Conservation (phyloP, 2,113 vertebrate genomes). For the Oostethus manadensis region DNA sequence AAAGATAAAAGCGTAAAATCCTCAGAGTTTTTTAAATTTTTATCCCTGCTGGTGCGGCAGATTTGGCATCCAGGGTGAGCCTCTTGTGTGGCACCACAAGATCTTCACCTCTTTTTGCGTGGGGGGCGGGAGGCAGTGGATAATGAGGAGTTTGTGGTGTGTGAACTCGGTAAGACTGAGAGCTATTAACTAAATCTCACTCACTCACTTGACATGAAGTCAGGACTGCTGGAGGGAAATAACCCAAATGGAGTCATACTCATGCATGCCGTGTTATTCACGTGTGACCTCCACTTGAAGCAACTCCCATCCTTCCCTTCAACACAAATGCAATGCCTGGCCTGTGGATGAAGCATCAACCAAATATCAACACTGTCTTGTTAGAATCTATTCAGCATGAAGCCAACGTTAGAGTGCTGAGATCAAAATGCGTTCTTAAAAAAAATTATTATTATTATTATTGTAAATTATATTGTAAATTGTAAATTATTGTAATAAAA, state of each 20-base stretch:
- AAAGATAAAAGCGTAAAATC: no score
- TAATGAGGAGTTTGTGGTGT: conserved; percentile 35
- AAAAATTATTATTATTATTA: no score
- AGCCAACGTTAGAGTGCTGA: not conserved
- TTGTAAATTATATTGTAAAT: no score
- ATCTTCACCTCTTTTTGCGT: conserved; percentile 29
- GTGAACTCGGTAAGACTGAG: conserved; percentile 36
- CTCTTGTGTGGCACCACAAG: conserved; percentile 7
- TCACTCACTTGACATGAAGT: conserved; percentile 56
- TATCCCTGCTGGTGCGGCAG: no score
- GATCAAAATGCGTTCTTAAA: conserved; percentile 17
- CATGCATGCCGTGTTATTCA: conserved; percentile 9
- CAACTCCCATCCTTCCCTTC: conserved; percentile 25
- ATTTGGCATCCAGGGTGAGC: conserved; percentile 7
- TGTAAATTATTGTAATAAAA: no score
- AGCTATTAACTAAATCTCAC: conserved; percentile 67
- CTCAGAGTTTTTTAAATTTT: no score
- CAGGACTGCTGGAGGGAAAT: conserved; percentile 53
- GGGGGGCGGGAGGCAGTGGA: conserved; percentile 7
- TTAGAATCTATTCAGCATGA: conserved; percentile 1
- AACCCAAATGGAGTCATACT: conserved; percentile 28
- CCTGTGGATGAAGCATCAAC: conserved; percentile 13
- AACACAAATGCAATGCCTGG: conserved; percentile 11
- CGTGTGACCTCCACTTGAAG: conserved; percentile 32
- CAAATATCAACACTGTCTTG: conserved; percentile 9